phyloP scores from a whole-genome alignment of 2,888 invertebrate genomes.

The Melieria crassipennis region DNA sequence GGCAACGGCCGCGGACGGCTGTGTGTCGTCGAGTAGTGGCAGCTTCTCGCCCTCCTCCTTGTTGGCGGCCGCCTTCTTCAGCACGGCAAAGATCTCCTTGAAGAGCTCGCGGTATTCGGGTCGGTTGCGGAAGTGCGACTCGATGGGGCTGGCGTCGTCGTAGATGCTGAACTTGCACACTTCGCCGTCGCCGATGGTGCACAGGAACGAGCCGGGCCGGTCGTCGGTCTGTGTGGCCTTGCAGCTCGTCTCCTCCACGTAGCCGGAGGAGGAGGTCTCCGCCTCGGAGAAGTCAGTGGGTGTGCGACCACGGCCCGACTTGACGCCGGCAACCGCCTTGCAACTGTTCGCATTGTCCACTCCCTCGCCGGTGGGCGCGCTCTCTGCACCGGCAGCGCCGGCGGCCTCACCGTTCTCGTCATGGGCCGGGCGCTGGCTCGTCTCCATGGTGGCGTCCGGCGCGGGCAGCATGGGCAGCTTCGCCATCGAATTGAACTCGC shows the following conservation, averaged over 20 bases:
- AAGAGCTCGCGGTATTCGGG: conserved; percentile 84
- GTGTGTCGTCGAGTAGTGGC: conserved; percentile 75
- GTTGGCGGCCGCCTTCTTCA: conserved; percentile 85
- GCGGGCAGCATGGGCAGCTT: conserved; percentile 42
- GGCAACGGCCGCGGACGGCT: conserved; percentile 54
- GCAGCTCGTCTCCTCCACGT: conserved; percentile 85
- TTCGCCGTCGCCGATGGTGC: conserved; percentile 86
- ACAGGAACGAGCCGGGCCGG: conserved; percentile 82
- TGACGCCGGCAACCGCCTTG: conserved; percentile 39
- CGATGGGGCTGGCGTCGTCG: conserved; percentile 81
- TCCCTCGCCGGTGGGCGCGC: conserved; percentile 54
- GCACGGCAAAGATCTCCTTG: conserved; percentile 83
- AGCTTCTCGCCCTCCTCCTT: conserved; percentile 82
- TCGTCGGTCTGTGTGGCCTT: conserved; percentile 85
- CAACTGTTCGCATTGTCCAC: conserved; percentile 41
- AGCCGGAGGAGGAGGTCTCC: conserved; percentile 86
- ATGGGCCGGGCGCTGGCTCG: conserved; percentile 53
- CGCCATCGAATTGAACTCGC: conserved; percentile 72
- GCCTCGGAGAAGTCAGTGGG: conserved; percentile 87
- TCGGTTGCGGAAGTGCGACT: conserved; percentile 82
- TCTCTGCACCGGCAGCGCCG: conserved; percentile 20
- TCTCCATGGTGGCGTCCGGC: conserved; percentile 17
- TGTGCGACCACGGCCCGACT: conserved; percentile 72
- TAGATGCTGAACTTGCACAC: conserved; percentile 88
- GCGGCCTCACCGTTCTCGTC: conserved; percentile 36